Percentiles rank a stretch among this genome's conserved stretches.
phyloP scores from a whole-genome alignment of 1,140 invertebrate species.

The Drosophila nannoptera region DNA sequence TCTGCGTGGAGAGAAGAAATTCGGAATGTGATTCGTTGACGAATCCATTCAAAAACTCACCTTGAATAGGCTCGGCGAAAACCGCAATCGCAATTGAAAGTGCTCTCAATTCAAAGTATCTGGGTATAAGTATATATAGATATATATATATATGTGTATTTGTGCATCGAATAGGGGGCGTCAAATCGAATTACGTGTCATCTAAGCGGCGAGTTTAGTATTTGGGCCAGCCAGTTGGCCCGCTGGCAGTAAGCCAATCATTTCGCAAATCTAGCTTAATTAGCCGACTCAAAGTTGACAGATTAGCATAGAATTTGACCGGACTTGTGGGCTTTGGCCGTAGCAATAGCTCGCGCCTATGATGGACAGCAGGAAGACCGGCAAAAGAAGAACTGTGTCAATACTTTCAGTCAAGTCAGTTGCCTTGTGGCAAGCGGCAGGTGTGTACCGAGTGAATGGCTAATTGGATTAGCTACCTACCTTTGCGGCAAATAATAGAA shows the following conservation, averaged over 20 bases:
- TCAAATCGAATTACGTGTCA: conserved; percentile 51
- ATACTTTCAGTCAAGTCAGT: conserved; percentile 66
- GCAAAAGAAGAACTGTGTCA: conserved; percentile 62
- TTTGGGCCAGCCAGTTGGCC: conserved; percentile 44
- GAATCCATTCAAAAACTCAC: conserved; percentile 17
- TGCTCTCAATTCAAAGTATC: conserved; percentile 40
- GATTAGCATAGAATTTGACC: conserved; percentile 63
- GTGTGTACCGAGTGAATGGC: conserved; percentile 22
- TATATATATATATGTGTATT: too few species aligned
- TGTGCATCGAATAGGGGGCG: conserved; percentile 48
- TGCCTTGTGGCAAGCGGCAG: conserved; percentile 46
- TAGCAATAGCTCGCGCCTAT: conserved; percentile 11
- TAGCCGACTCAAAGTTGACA: conserved; percentile 59
- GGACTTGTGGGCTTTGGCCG: conserved; percentile 11
- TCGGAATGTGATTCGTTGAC: not conserved
- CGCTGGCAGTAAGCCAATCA: conserved; percentile 60
- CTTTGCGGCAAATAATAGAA: conserved; percentile 57
- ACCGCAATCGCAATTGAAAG: conserved; percentile 3
- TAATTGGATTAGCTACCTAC: conserved; percentile 71
- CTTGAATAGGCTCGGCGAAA: conserved; percentile 26
- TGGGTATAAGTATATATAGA: too few species aligned
- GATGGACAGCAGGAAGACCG: conserved; percentile 59
- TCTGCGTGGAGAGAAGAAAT: not conserved
- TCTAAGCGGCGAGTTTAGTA: conserved; percentile 40
- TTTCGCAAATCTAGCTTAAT: conserved; percentile 70